phyloP scores from a whole-genome alignment of 1,140 invertebrate genomes.

The Pseudomyrmex dendroicus region DNA sequence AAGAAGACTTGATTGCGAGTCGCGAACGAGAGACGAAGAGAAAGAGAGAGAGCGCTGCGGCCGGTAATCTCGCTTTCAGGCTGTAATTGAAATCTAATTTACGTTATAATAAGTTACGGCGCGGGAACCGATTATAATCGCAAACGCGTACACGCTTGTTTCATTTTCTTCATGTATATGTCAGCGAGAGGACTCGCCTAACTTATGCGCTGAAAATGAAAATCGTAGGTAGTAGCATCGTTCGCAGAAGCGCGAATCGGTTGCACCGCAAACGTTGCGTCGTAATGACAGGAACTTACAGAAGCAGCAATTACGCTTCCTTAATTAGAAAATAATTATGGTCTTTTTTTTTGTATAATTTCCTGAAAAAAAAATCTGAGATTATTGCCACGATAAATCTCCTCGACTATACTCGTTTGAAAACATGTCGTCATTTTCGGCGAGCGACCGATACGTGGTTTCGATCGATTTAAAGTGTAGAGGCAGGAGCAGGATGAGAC shows the following conservation, averaged over 20 bases:
- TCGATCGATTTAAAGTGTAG: conserved; percentile 45
- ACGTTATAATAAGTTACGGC: conserved; percentile 6
- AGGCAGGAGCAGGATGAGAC: conserved; percentile 8
- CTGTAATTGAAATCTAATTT: conserved; percentile 27
- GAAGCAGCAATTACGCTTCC: not conserved
- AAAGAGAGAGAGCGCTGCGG: not conserved
- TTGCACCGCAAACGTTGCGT: not conserved
- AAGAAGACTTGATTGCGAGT: not conserved
- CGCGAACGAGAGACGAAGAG: no score
- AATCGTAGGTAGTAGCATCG: not conserved
- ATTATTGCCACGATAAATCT: not conserved
- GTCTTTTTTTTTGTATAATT: not conserved
- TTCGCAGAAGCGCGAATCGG: not conserved
- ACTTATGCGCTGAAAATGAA: not conserved
- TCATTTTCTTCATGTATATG: not conserved
- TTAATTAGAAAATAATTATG: no score
- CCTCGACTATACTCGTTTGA: not conserved
- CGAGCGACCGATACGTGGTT: conserved; percentile 5
- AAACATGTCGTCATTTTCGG: conserved; percentile 20
- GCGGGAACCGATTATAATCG: not conserved
- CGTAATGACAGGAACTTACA: conserved; percentile 10
- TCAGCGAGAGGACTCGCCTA: not conserved
- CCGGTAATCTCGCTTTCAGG: not conserved
- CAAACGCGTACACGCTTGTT: not conserved
- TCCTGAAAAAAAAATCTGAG: not conserved